Evolutionary conservation across 2,888 invertebrate species (phyloP), one percentile per base, ranked within the genome.

Genomic region (Cataglyphis livida): DNA sequence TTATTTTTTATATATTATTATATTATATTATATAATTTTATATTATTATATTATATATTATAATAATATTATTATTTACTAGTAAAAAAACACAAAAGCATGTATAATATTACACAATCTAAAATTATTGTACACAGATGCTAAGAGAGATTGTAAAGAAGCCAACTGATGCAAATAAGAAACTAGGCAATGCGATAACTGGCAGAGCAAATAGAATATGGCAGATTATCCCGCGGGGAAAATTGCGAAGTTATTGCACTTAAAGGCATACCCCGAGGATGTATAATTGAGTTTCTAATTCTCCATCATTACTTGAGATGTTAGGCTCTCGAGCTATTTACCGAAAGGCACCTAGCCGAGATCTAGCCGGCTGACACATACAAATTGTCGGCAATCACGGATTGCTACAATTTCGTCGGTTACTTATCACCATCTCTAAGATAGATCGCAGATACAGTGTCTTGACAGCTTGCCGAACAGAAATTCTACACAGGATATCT

Each of bases 231-330:
- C 82, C 66, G 66, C 65, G 48, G 79, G 57, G 85, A 81, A 83
- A 85, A 85, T 78, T 83, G 78, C 85, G 78, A 81, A 83, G 85
- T 83, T 83, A 88, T 87, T 84, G 85, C 78, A 70, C 18, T 70
- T 86, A 87, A 82, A 84, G 75, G 25, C 59, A 61, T 64, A 82
- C 66, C 76, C 61, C 66, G 79, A 65, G 21, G 38, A 84, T 64
- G 81, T 89, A 84, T 89, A 90, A 90, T 89, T 87, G 89, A 88
- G 86, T 90, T 89, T 89, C 85, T 83, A 88, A 89, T 88, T 86
- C 84, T 82, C 81, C 38, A 73, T 87, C 84, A 86, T 89, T 90
- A 89, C 71, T 87, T 81, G 82, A 75, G 59, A 64, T 70, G 73
- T 84, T 82, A 75, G 78, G 35, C 64, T 74, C 35, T 76, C 71